Evolutionary conservation across 2,888 invertebrate genomes (phyloP), one percentile per base, ranked within the genome.

Genomic region (Apodemia mormo): DNA sequence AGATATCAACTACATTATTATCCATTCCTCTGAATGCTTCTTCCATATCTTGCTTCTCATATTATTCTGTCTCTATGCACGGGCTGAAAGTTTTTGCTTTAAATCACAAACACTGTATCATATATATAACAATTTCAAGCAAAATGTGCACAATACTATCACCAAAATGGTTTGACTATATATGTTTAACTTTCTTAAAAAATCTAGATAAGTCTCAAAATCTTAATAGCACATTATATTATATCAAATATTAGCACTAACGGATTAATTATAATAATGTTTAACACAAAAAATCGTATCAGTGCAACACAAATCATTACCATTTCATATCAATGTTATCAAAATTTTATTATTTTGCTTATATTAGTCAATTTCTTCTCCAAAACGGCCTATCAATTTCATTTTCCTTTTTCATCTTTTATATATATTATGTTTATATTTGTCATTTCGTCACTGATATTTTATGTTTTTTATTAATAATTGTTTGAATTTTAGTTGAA

Each of bases 361-460:
- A 83, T 87, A 86, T 81, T 83, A 79, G 84, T 86, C 86, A 85
- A 85, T 80, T 89, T 92, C 80, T 87, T 92, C 92, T 92, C 93
- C 94, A 94, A 94, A 94, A 94, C 93, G 93, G 92, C 92, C 93
- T 93, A 93, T 93, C 89, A 89, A 88, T 92, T 92, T 90, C 85
- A 89, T 87, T 80, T 85, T 80, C 85, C 83, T 79, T 78, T 84
- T 85, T 84, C 84, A 78, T 86, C 81, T 89, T 81, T 82, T 87
- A 86, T 87, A 81, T 45, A 12, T 86, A 84, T 85, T 85, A 82
- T 82, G 83, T 85, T 71, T 75, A 71, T 75, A 70, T 78, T 76
- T 75, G 40, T 72, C 87, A 88, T 88, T 84, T 80, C 84, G 87
- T 85, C 89, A 90, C 85, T 83, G 77, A 81, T 85, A 84, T 85